Evolutionary conservation across 2,797 vertebrate species (phyloP).

Genomic region (Centroberyx gerrardi): DNA sequence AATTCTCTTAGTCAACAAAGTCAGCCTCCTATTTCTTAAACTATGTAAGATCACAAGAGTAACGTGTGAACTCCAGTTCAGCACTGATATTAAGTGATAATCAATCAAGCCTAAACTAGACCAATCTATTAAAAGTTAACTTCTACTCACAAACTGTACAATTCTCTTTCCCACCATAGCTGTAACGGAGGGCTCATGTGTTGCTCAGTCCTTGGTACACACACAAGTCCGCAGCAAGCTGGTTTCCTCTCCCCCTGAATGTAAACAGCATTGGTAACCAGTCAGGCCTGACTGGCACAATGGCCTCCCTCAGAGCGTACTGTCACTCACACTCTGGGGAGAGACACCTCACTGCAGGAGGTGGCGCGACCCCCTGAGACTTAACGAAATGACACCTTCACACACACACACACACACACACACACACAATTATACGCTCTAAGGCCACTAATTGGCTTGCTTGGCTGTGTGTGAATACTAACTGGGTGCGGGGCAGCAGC

Average conservation of each 20-base stretch:
- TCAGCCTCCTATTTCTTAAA: no score
- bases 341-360: conserved; percentile 82
- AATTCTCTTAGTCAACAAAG: no score
- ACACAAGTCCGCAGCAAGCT: conserved; percentile 44
- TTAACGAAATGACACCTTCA: conserved; percentile 77
- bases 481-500: conserved; percentile 68
- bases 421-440: conserved; percentile 65
- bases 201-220: conserved; percentile 10
- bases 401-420: conserved; percentile 27
- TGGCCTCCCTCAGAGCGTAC: conserved; percentile 62
- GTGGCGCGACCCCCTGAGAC: conserved; percentile 77
- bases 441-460: conserved; percentile 80
- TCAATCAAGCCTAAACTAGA: no score
- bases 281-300: conserved; percentile 76
- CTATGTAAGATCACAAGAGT: no score
- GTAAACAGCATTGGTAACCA: conserved; percentile 74
- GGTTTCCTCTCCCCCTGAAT: conserved; percentile 65
- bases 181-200: no score
- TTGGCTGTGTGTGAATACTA: conserved; percentile 76
- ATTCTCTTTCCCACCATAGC: neutral
- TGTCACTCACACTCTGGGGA: conserved; percentile 78
- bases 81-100: no score
- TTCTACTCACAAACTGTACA: neutral
- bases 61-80: no score
- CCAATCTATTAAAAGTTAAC: no score